phyloP scores from a whole-genome alignment of 2,113 vertebrate genomes.

The Hucho hucho region DNA sequence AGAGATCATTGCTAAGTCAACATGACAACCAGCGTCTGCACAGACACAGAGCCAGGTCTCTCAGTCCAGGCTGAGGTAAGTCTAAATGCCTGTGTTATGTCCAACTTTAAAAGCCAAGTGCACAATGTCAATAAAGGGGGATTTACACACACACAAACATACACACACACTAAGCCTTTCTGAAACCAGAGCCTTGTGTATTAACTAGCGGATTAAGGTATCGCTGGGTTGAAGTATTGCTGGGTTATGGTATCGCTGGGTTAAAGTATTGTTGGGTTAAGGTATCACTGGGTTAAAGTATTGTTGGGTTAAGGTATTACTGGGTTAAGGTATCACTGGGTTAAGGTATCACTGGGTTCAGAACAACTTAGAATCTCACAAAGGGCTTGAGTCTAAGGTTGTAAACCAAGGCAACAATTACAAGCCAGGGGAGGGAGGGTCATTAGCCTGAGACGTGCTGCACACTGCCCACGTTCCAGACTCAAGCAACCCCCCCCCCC shows the following conservation, averaged over 20 bases:
- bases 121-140: conserved; percentile 33
- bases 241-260: too few relatives aligned
- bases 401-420: conserved; percentile 67
- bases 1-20: conserved; percentile 26
- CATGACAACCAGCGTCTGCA: neutral
- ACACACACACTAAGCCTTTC: conserved; percentile 7
- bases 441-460: conserved; percentile 50
- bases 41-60: conserved; percentile 19
- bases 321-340: too few relatives aligned
- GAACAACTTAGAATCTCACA: conserved; percentile 60
- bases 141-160: conserved; percentile 48
- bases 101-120: conserved; percentile 28
- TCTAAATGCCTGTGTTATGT: conserved; percentile 25
- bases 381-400: conserved; percentile 31
- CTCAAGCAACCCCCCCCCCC: neutral
- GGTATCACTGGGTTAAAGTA: too few relatives aligned
- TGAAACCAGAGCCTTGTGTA: conserved; percentile 51
- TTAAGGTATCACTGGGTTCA: conserved; percentile 39
- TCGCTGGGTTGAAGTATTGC: conserved; percentile 36
- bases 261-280: too few relatives aligned
- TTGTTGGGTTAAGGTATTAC: too few relatives aligned
- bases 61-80: conserved; percentile 23
- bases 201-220: conserved; percentile 27
- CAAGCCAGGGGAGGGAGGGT: conserved; percentile 30
- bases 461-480: conserved; percentile 44